phyloP scores from a whole-genome alignment of 2,888 invertebrate genomes.

The Neoscelio sp. region DNA sequence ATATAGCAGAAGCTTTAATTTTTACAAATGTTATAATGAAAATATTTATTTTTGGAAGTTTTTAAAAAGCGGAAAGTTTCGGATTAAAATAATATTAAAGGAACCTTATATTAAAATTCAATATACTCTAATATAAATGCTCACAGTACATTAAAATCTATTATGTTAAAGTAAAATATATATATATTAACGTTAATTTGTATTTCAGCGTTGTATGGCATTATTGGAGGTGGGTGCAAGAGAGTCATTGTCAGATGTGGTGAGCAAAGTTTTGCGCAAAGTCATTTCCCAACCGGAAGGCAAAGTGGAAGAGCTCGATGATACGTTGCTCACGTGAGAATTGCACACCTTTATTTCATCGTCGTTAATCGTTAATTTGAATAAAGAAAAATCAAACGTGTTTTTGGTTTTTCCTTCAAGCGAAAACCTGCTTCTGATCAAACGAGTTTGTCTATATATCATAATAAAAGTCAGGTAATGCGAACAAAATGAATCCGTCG shows the following conservation, averaged over 20 bases:
- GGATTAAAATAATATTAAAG: too few species aligned
- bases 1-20: too few species aligned
- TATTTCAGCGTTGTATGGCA: slow-evolving; percentile 88
- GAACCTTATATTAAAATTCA: too few species aligned
- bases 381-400: slow-evolving; percentile 10
- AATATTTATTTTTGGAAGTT: too few species aligned
- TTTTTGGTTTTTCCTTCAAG: not conserved
- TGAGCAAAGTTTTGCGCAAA: slow-evolving; percentile 94
- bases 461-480: slow-evolving; percentile 43
- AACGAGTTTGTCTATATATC: slow-evolving; percentile 14
- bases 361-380: slow-evolving; percentile 20
- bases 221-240: slow-evolving; percentile 94
- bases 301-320: slow-evolving; percentile 96
- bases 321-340: slow-evolving; percentile 93
- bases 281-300: slow-evolving; percentile 90
- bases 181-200: slow-evolving; percentile 12
- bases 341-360: slow-evolving; percentile 46
- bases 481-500: slow-evolving; percentile 23
- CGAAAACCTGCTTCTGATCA: slow-evolving; percentile 1
- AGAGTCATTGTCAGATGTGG: slow-evolving; percentile 95
- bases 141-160: too few species aligned
- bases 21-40: too few species aligned
- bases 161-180: not conserved
- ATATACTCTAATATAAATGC: too few species aligned
- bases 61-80: too few species aligned